Evolutionary conservation across 2,113 vertebrate genomes (phyloP).

Genomic region (Xenus cinereus): DNA sequence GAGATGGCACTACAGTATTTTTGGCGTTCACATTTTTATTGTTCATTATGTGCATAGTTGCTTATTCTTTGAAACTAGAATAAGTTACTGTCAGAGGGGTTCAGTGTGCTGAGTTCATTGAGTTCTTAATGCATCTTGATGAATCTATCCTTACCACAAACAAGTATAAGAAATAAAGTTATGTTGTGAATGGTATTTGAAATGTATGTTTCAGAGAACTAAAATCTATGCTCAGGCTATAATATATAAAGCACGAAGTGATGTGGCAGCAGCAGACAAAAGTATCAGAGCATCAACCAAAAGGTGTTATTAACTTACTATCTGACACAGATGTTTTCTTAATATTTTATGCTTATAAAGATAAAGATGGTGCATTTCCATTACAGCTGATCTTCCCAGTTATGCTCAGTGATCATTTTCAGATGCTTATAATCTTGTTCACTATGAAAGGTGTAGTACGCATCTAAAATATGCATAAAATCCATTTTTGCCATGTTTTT

Average conservation of each 20-base stretch:
- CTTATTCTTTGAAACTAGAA: background rate
- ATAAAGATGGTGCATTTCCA: background rate
- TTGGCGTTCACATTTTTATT: background rate
- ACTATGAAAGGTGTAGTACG: background rate
- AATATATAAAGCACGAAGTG: background rate
- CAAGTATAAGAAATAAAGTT: background rate
- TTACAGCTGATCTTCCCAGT: background rate
- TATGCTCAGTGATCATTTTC: background rate
- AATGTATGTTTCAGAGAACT: background rate
- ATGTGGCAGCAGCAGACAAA: background rate
- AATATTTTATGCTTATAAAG: constrained; percentile 7
- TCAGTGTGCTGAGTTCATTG: background rate
- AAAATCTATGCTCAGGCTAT: background rate
- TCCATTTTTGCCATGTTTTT: background rate
- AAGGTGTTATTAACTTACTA: background rate
- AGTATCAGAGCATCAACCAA: background rate
- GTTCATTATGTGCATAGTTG: background rate
- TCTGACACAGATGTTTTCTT: background rate
- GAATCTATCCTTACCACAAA: background rate
- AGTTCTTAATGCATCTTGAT: background rate
- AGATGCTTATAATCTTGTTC: background rate
- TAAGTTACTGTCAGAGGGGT: background rate
- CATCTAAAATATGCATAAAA: constrained; percentile 30
- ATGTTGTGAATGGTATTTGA: background rate
- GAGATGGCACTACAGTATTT: background rate